Evolutionary conservation across 2,797 vertebrate species (phyloP), one percentile per base, ranked within the genome.

Genomic region (Emys orbicularis): DNA sequence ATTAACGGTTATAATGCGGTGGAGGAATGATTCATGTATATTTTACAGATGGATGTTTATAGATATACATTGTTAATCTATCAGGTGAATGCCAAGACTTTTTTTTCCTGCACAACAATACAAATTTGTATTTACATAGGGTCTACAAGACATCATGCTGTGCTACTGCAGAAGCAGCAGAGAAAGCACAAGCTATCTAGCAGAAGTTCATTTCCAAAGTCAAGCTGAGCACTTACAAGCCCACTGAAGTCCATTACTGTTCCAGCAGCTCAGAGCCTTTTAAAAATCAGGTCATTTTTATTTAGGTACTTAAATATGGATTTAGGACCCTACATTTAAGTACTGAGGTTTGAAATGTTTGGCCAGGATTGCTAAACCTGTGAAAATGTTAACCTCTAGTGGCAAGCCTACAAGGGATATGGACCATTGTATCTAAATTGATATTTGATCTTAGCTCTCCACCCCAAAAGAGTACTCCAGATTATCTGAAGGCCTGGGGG

Each of bases 51-150:
- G 21, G 61, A 6, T 0, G 0, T 95, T 95, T 23, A 34, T 90
- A 16, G 86, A 90, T 65, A 44, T 56, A 88, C 84, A 94, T 92
- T 59, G 19, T n/a, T 80, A 93, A 61, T 61, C 34, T 89, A 52
- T 44, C 72, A 81, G 47, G 37, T 54, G n/a, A 79, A 94, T 91
- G 54, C 54, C 89, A 76, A 47, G 57, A 76, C 81, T 44, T 13
- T 9, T 81, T 29, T 65, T 41, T 25, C 6, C n/a, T 72, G 9
- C 12, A 57, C 41, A 94, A 95, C 93, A 86, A 31, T 23, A 3
- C 91, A 83, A 91, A 1, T 8, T 12, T 6, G 81, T 4, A 88
- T 82, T 29, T 41, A 90, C 10, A 49, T 15, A 72, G 84, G 61
- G 44, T 57, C 1, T 2, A 6, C 76, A 50, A 83, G 13, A 13